Conservation (phyloP, 2,797 vertebrate genomes). For the Halcyon smyrnensis region DNA sequence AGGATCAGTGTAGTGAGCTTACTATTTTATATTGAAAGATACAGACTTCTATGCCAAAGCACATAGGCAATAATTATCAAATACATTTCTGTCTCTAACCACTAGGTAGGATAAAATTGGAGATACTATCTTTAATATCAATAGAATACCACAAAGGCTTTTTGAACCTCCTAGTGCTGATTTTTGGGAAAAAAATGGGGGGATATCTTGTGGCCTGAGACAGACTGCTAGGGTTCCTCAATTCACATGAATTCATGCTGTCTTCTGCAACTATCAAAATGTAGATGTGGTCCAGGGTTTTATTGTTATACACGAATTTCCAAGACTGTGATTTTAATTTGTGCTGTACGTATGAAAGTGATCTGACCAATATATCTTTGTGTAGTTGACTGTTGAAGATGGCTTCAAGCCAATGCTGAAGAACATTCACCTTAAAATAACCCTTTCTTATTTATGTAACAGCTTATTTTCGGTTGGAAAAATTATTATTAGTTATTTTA, state of each 20-base stretch:
- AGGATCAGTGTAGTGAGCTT: slow-evolving; percentile 40
- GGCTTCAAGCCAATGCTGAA: not conserved
- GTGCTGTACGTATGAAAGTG: not conserved
- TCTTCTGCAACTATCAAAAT: not conserved
- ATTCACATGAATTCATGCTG: not conserved
- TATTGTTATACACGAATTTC: not conserved
- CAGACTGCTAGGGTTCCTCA: not conserved
- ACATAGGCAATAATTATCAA: not conserved
- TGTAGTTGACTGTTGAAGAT: not conserved
- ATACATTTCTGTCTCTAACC: not conserved
- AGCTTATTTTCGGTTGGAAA: not conserved
- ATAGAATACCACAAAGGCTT: not conserved
- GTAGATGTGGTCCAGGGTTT: not conserved
- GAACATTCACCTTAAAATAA: slow-evolving; percentile 23
- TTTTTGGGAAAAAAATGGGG: not conserved
- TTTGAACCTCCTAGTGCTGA: fast-evolving
- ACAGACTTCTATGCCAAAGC: not conserved
- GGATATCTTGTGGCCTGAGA: not conserved
- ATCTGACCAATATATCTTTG: slow-evolving; percentile 2
- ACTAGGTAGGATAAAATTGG: not conserved
- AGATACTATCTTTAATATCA: not conserved
- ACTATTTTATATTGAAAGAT: slow-evolving; percentile 25
- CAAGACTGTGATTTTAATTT: not conserved
- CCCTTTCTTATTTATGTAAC: not conserved
- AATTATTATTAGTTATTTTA: not conserved